Percentiles rank a stretch among this genome's conserved stretches.
Evolutionary conservation across 37 sponge, comb jelly and placozoan genomes (phyloP).

Genomic region (Diacarnus erythraeanus): DNA sequence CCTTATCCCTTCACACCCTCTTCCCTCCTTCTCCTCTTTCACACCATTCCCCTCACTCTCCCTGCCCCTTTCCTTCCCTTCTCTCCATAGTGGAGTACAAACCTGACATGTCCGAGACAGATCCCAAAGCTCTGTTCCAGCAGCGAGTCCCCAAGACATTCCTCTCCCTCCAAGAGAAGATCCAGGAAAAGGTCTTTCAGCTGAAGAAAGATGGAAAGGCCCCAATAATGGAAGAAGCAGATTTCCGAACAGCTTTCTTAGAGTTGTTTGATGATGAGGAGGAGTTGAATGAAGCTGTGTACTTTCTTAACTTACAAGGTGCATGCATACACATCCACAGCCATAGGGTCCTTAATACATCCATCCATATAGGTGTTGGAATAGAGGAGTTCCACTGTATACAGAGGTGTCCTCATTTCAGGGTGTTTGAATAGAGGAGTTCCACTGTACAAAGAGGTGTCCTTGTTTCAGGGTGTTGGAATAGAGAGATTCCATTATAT

Average conservation of each 20-base stretch:
- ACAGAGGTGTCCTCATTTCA: no score
- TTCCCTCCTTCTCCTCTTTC: constrained; percentile 2
- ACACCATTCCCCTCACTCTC: neutral
- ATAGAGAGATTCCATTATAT: no score
- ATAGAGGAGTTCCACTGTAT: no score
- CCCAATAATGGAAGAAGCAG: constrained; percentile 50
- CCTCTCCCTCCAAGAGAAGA: constrained; percentile 49
- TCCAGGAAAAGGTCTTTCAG: constrained; percentile 32
- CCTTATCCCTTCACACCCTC: neutral
- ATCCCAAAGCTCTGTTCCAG: constrained; percentile 62
- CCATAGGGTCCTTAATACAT: no score
- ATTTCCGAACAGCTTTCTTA: constrained; percentile 21
- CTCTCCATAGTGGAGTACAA: constrained; percentile 58
- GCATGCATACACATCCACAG: no score
- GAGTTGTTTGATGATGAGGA: constrained; percentile 67
- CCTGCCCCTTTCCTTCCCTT: neutral
- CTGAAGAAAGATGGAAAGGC: constrained; percentile 9
- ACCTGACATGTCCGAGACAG: constrained; percentile 22
- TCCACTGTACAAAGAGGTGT: no score
- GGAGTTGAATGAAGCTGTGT: constrained; percentile 78
- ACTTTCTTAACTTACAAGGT: constrained; percentile 79
- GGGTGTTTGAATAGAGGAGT: no score
- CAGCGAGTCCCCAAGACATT: constrained; percentile 66
- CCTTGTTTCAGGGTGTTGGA: no score
- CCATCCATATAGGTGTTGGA: constrained; percentile 1